Base-by-base conservation (phyloP, 2,113 vertebrate genomes). In the Rattus rattus region DNA sequence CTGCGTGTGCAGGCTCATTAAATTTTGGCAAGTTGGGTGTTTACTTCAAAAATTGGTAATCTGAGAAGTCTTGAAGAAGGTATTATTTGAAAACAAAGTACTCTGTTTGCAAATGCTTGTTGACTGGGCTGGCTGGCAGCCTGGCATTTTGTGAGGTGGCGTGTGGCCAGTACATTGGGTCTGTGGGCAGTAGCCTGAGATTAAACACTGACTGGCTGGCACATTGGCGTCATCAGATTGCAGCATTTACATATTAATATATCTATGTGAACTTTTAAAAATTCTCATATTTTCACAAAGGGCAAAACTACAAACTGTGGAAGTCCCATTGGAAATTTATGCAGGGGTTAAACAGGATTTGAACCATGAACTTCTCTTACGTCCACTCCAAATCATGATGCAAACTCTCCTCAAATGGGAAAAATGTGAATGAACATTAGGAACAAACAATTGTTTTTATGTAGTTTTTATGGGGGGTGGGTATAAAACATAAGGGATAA, bases 241-340 rank as follows among this genome's bases (percentile, higher is more conserved):
- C 92, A 39, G 7, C 14, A 75, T 96, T 97, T 97, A 69, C 88
- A 91, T 94, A 98, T 98, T 97, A 92, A 97, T 75, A 39, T 54
- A 56, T 97, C 33, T 77, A n/a, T 28, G n/a, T 14, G 73, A 47
- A 14, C 94, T 69, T 93, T 70, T 67, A 94, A 89, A 97, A 93
- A 96, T 59, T 56, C 13, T 81, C 77, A 1, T 36, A 13, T 91
- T 98, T 96, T 93, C 92, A 47, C 69, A 6, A 39, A 28, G 52
- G 69, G 0, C 75, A 49, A 72, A 96, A 43, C 94, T n/a, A 13
- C 24, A 16, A 49, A 69, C 26, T 77, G n/a, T 13, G 5, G 67
- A 95, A 85, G 14, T 2, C 1, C 39, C 43, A 6, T 19, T 12
- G 43, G 30, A 73, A 81, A 69, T 2, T 91, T 77, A 73, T 0